Percentiles rank a stretch among this genome's conserved stretches.
phyloP scores from a whole-genome alignment of 2,888 invertebrate genomes.

The Axea sp. region DNA sequence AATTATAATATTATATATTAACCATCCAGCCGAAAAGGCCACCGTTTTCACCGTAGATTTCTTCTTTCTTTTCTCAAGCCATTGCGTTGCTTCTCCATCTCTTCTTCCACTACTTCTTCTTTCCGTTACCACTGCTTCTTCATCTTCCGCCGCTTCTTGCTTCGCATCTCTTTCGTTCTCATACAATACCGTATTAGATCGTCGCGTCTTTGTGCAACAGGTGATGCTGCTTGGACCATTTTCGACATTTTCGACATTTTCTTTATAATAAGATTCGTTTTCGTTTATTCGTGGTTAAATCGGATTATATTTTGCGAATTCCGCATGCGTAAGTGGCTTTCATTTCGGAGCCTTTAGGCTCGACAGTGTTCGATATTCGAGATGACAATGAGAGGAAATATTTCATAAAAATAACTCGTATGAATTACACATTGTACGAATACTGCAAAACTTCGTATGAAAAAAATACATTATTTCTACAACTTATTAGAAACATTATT shows the following conservation, averaged over 20 bases:
- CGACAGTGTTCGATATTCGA: background rate
- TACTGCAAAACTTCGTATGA: no score
- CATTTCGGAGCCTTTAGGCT: slow-evolving; percentile 3
- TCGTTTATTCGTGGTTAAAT: slow-evolving; percentile 12
- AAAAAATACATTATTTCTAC: no score
- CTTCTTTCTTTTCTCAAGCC: slow-evolving; percentile 14
- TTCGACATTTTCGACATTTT: slow-evolving; percentile 50
- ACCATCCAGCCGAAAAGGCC: slow-evolving; percentile 49
- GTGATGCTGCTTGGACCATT: slow-evolving; percentile 52
- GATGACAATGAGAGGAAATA: background rate
- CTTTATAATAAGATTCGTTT: slow-evolving; percentile 41
- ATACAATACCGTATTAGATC: slow-evolving; percentile 18
- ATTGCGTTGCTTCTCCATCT: background rate
- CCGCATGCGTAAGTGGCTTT: slow-evolving; percentile 29
- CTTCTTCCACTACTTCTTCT: slow-evolving; percentile 2
- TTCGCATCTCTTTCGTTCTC: slow-evolving; percentile 3
- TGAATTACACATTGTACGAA: no score
- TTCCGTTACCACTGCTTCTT: background rate
- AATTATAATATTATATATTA: slow-evolving; percentile 65
- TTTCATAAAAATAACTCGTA: no score
- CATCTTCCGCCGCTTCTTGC: slow-evolving; percentile 1
- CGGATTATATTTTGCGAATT: slow-evolving; percentile 50
- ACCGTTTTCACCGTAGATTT: slow-evolving; percentile 52
- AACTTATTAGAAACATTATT: no score
- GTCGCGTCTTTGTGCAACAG: slow-evolving; percentile 50